Conservation (phyloP, 2,888 invertebrate genomes). For the Congeria kusceri region DNA sequence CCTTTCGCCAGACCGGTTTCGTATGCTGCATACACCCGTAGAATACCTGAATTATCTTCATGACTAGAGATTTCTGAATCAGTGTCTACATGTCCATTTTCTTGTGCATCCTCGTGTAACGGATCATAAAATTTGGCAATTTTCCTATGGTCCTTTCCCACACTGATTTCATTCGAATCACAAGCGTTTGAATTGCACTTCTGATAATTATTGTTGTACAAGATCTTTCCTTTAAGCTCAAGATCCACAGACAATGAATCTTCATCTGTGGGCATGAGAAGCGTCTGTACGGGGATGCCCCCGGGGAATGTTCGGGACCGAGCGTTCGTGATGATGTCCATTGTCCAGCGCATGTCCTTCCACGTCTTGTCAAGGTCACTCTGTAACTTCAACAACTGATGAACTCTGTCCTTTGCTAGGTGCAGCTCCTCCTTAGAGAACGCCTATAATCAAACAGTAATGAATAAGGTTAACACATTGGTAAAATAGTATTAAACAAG, state of each 20-base stretch:
- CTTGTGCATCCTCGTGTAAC: constrained; percentile 71
- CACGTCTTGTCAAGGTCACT: constrained; percentile 94
- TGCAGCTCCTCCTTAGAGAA: constrained; percentile 95
- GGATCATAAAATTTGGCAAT: constrained; percentile 83
- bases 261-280: constrained; percentile 69
- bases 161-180: constrained; percentile 79
- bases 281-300: constrained; percentile 84
- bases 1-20: constrained; percentile 97
- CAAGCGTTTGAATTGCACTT: constrained; percentile 54
- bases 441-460: constrained; percentile 87
- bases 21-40: constrained; percentile 97
- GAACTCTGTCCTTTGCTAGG: constrained; percentile 93
- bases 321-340: constrained; percentile 97
- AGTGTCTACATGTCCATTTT: constrained; percentile 56
- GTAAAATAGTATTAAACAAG: no score
- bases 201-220: constrained; percentile 74
- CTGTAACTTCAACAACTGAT: constrained; percentile 94
- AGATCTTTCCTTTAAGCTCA: constrained; percentile 57
- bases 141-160: constrained; percentile 79
- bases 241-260: constrained; percentile 48
- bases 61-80: constrained; percentile 44
- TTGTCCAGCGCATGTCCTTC: constrained; percentile 98
- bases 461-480: no score
- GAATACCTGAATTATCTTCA: constrained; percentile 81
- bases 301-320: constrained; percentile 89